These are phyloP conservation scores for Tetragnatha versicolor DNA, from an alignment of 1,140 invertebrate species.

Conservation along the genomic window DNA sequence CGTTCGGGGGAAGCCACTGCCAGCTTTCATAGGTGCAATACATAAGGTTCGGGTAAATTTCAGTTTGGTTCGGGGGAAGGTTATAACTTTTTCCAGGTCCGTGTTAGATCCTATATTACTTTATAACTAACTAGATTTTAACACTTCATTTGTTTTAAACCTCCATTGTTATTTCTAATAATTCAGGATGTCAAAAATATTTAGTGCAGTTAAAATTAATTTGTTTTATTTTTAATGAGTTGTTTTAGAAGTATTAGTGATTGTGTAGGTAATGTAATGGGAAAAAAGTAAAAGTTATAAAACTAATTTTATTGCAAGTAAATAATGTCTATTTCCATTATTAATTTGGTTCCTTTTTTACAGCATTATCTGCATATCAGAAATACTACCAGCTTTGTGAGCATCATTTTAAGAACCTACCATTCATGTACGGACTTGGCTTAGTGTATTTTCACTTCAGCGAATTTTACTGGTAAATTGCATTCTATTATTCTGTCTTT, in stretches of 20 bases:
- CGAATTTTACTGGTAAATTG: constrained; percentile 93
- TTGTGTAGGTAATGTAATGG: constrained; percentile 40
- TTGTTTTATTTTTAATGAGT: neutral
- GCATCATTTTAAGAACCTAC: constrained; percentile 80
- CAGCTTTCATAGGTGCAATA: too few relatives aligned
- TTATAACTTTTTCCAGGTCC: too few relatives aligned
- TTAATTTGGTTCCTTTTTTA: constrained; percentile 63
- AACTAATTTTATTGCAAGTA: too few relatives aligned
- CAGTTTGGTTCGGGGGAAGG: too few relatives aligned
- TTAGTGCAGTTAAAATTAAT: constrained; percentile 8
- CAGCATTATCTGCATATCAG: constrained; percentile 93
- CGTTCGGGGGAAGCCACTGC: too few relatives aligned
- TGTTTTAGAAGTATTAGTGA: constrained; percentile 16
- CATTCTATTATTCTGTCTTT: too few relatives aligned
- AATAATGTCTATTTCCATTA: too few relatives aligned
- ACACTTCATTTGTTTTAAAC: too few relatives aligned
- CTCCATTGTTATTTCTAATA: neutral
- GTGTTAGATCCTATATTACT: too few relatives aligned
- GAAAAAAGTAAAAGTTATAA: too few relatives aligned
- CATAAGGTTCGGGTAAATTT: too few relatives aligned
- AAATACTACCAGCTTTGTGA: constrained; percentile 75
- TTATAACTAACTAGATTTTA: too few relatives aligned
- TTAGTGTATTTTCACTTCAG: constrained; percentile 96
- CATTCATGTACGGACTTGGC: constrained; percentile 91
- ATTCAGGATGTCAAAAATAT: neutral